Conservation (phyloP, 2,797 vertebrate genomes). For the Centropyge bicolor region DNA sequence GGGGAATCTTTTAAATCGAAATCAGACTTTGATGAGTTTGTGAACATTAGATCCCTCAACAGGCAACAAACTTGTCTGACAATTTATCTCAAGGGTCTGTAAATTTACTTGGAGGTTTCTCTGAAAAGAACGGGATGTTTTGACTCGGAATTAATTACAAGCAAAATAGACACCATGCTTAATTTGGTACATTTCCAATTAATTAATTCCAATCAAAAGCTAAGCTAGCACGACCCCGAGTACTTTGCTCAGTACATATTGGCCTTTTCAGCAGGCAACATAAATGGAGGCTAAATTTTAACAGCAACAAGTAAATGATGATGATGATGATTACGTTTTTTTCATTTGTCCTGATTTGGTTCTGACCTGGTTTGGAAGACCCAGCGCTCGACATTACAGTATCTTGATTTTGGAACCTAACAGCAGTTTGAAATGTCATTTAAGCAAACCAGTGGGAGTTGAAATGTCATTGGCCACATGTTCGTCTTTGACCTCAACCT, state of each 20-base stretch:
- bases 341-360: too few relatives aligned
- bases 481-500: slow-evolving; percentile 26
- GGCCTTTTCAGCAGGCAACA: too few relatives aligned
- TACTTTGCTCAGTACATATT: not conserved
- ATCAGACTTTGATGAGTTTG: too few relatives aligned
- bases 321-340: too few relatives aligned
- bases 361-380: not conserved
- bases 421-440: slow-evolving; percentile 15
- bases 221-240: not conserved
- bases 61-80: not conserved
- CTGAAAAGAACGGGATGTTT: not conserved
- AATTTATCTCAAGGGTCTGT: not conserved
- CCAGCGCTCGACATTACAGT: not conserved
- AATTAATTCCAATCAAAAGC: not conserved
- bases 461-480: slow-evolving; percentile 33
- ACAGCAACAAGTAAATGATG: not conserved
- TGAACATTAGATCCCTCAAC: too few relatives aligned
- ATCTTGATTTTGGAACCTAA: not conserved
- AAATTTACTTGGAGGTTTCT: not conserved
- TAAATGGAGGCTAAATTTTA: not conserved
- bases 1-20: too few relatives aligned
- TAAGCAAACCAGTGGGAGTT: slow-evolving; percentile 5
- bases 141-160: too few relatives aligned
- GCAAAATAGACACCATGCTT: too few relatives aligned
- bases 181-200: too few relatives aligned